Evolutionary conservation across 2,797 vertebrate genomes (phyloP).

Genomic region (Pangasius sanitwongsei): DNA sequence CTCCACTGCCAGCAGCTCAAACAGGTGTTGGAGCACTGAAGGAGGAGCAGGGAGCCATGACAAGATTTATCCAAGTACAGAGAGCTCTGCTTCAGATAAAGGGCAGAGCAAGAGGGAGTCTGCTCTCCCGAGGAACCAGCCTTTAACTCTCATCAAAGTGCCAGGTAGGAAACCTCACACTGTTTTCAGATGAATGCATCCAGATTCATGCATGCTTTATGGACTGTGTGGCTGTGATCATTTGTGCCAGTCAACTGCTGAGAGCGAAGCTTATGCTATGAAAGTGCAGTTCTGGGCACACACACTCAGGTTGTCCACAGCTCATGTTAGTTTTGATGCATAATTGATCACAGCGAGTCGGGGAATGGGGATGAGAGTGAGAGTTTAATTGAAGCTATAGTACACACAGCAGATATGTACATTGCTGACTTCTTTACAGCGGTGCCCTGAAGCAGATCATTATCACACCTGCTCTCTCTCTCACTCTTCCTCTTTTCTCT

Average conservation of each 20-base stretch:
- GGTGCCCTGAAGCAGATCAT: slow-evolving; percentile 38
- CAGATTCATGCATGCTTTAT: slow-evolving; percentile 18
- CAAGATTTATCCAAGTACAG: slow-evolving; percentile 11
- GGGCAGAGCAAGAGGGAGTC: slow-evolving; percentile 45
- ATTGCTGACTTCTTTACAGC: slow-evolving; percentile 44
- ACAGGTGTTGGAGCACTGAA: slow-evolving; percentile 15
- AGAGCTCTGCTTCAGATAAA: slow-evolving; percentile 44
- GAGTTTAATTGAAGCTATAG: slow-evolving; percentile 56
- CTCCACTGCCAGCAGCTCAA: slow-evolving; percentile 44
- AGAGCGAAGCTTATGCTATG: neutral
- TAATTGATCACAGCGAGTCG: slow-evolving; percentile 62
- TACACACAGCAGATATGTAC: slow-evolving; percentile 27
- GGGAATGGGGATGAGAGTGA: slow-evolving; percentile 22
- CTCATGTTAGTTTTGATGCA: slow-evolving; percentile 59
- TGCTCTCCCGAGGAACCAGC: slow-evolving; percentile 50
- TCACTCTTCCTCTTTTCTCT: slow-evolving; percentile 24
- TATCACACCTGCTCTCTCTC: slow-evolving; percentile 44
- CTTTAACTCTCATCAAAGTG: slow-evolving; percentile 71
- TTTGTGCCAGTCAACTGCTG: neutral
- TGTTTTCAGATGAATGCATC: slow-evolving; percentile 1
- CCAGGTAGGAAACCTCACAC: slow-evolving; percentile 41
- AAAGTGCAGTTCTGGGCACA: slow-evolving; percentile 18
- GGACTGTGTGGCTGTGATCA: slow-evolving; percentile 10
- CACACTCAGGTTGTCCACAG: slow-evolving; percentile 8
- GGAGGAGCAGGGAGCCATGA: slow-evolving; percentile 41